These are phyloP conservation scores for Halocaridina rubra DNA, from an alignment of 2,888 invertebrate genomes.

Conservation along the genomic window DNA sequence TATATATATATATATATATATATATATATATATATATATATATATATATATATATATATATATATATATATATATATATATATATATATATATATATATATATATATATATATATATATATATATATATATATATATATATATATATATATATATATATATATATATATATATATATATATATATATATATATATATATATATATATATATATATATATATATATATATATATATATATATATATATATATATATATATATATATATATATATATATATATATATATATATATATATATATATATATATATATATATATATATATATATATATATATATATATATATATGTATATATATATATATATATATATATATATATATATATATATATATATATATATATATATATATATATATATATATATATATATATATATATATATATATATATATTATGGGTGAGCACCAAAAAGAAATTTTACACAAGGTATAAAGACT, in stretches of 20 bases:
- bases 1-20: conserved; percentile 8
- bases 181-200: background rate
- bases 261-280: background rate
- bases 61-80: conserved; percentile 8
- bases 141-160: background rate
- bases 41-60: conserved; percentile 8
- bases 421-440: conserved; percentile 8
- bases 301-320: conserved; percentile 8
- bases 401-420: conserved; percentile 8
- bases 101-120: conserved; percentile 8
- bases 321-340: conserved; percentile 1
- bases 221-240: background rate
- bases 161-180: background rate
- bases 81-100: conserved; percentile 8
- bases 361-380: conserved; percentile 8
- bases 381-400: conserved; percentile 8
- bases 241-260: conserved; percentile 1
- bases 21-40: conserved; percentile 8
- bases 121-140: background rate
- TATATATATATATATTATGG: conserved; percentile 8
- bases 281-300: conserved; percentile 8
- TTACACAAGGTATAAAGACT: too few species aligned
- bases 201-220: background rate
- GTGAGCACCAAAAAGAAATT: too few species aligned
- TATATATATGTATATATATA: conserved; percentile 5